Conservation (phyloP, 2,797 vertebrate genomes). For the Propithecus perrieri region DNA sequence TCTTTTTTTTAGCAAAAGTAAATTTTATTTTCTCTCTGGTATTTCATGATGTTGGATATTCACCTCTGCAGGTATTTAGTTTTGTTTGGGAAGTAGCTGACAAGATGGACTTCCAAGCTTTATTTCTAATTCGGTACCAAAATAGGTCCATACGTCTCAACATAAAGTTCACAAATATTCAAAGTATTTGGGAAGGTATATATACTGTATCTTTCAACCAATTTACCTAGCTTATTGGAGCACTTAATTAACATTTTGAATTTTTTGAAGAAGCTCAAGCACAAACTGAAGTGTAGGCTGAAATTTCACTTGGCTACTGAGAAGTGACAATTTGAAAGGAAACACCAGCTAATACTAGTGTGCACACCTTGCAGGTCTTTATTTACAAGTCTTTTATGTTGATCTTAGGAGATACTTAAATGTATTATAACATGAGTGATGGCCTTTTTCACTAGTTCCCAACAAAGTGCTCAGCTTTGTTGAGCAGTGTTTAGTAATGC, state of each 20-base stretch:
- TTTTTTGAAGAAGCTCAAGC: not conserved
- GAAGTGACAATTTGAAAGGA: slow-evolving; percentile 39
- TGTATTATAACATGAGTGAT: not conserved
- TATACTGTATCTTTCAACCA: not conserved
- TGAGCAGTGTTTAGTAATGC: not conserved
- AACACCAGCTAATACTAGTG: not conserved
- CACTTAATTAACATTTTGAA: not conserved
- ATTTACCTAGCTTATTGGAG: not conserved
- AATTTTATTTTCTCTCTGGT: slow-evolving; percentile 42
- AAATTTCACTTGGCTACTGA: slow-evolving; percentile 4
- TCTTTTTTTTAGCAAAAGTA: slow-evolving; percentile 42
- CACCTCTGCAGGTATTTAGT: not conserved
- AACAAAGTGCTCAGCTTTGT: not conserved
- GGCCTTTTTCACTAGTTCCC: not conserved
- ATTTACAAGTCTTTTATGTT: not conserved
- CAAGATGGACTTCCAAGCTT: not conserved
- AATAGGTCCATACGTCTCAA: not conserved
- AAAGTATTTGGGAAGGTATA: not conserved
- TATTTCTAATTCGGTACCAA: not conserved
- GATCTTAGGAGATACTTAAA: not conserved
- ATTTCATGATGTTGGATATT: slow-evolving; percentile 28
- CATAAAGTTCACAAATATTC: slow-evolving; percentile 23
- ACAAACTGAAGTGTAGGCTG: not conserved
- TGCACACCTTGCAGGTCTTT: not conserved
- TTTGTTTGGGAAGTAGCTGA: slow-evolving; percentile 28